Evolutionary conservation across 2,888 invertebrate species (phyloP).

Genomic region (Trypoxylon attenuatum): DNA sequence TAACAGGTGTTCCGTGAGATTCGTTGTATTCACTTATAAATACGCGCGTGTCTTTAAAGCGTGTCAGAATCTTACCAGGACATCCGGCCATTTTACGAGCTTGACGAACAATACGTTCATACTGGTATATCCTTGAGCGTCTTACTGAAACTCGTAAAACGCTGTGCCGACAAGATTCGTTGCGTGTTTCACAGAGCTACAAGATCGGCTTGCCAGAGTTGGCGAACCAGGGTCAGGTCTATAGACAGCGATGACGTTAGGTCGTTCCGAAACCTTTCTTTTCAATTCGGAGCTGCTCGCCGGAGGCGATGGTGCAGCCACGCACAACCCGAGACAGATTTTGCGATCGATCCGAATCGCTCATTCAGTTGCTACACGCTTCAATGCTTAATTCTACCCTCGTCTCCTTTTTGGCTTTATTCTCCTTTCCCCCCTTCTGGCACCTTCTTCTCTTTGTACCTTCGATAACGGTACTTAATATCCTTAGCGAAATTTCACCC

Average conservation of each 20-base stretch:
- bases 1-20: too few species aligned
- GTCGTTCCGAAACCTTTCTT: constrained; percentile 24
- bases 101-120: not conserved
- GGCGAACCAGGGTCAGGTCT: constrained; percentile 16
- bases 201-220: constrained; percentile 5
- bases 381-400: too few species aligned
- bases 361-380: constrained; percentile 32
- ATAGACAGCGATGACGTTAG: constrained; percentile 43
- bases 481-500: too few species aligned
- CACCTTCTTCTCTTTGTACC: too few species aligned
- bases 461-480: too few species aligned
- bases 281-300: constrained; percentile 30
- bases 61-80: too few species aligned
- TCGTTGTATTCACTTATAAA: too few species aligned
- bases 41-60: too few species aligned
- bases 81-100: too few species aligned
- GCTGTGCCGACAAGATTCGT: not conserved
- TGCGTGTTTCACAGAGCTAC: not conserved
- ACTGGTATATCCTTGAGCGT: constrained; percentile 17
- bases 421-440: too few species aligned
- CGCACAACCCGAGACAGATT: constrained; percentile 45
- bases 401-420: too few species aligned
- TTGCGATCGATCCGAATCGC: constrained; percentile 50
- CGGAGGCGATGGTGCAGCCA: constrained; percentile 12
- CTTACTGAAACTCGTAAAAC: constrained; percentile 14